phyloP scores from a whole-genome alignment of 2,113 vertebrate species.

The Xenotilapia flavipinnis region DNA sequence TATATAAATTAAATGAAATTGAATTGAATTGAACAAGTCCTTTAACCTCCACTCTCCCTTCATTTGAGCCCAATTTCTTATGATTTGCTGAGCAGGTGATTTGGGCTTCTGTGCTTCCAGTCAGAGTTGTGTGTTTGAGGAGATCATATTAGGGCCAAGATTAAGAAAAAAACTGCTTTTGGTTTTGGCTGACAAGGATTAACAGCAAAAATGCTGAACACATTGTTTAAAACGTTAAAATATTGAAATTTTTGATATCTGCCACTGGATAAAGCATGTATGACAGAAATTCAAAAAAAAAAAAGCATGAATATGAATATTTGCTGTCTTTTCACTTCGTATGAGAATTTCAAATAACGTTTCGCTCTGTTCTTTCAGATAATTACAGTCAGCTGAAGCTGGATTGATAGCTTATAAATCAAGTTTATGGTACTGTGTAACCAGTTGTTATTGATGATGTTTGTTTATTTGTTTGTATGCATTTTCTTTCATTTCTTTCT shows the following conservation, averaged over 20 bases:
- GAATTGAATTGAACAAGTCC: background rate
- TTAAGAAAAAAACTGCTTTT: background rate
- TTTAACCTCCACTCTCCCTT: background rate
- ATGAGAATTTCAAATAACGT: background rate
- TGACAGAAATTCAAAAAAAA: fast-evolving
- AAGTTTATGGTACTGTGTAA: background rate
- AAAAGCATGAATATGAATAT: background rate
- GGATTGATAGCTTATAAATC: background rate
- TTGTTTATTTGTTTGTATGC: background rate
- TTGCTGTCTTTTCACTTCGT: background rate
- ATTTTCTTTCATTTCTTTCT: background rate
- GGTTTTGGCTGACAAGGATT: background rate
- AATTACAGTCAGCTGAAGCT: background rate
- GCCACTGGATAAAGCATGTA: background rate
- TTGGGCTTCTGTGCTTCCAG: background rate
- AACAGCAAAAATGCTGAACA: background rate
- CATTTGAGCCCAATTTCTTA: background rate
- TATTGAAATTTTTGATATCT: background rate
- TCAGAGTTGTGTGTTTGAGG: background rate
- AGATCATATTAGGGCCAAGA: background rate
- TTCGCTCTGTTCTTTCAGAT: background rate
- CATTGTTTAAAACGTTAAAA: background rate
- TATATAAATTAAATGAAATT: background rate
- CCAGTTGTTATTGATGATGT: background rate
- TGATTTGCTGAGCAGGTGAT: background rate